Evolutionary conservation across 2,888 invertebrate genomes (phyloP), one percentile per base, ranked within the genome.

Genomic region (Heteromyza rotundicornis): DNA sequence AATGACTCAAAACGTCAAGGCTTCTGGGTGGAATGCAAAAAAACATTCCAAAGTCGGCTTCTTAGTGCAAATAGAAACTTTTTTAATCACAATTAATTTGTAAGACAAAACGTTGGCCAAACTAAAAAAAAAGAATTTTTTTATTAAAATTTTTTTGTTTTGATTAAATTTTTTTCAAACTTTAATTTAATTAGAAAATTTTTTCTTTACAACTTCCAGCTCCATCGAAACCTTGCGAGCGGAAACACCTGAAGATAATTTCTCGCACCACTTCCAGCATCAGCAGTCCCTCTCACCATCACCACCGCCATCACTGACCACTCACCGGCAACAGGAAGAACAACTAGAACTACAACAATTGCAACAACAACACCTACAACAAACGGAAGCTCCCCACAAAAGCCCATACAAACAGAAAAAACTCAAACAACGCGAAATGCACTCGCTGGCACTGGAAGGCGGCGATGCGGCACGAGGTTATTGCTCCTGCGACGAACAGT

Each of bases 401-500:
- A 54, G 56, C 44, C 47, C 53, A 53, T 67, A 52, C 53, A 64
- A 60, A 52, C 60, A 75, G 60, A 74, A 77, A 65, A 74, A 76
- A 62, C 70, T 76, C 50, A 70, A 72, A 59, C 69, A 72, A 59
- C 77, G 76, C 40, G 80, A 80, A 67, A 67, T 72, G 60, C 78
- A 80, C 57, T 74, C 76, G n/a, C 59, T 79, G 58, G 75, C 80
- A 2, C 57, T 80, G 59, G 80, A 80, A 64, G 80, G 79, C 23
- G 78, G 76, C 64, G 80, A 78, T 53, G 73, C 74, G 60, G 76
- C 77, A 19, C 72, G 78, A 19, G 79, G 79, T 55, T 79, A 80
- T 65, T 79, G 80, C 59, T 80, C 80, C 56, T 79, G 80, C 62
- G 79, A 79, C 59, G 79, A 80, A 64, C 79, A 79, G 67, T 75